These are phyloP conservation scores for Rhombomys opimus DNA, from an alignment of 2,113 vertebrate genomes.

Conservation along the genomic window DNA sequence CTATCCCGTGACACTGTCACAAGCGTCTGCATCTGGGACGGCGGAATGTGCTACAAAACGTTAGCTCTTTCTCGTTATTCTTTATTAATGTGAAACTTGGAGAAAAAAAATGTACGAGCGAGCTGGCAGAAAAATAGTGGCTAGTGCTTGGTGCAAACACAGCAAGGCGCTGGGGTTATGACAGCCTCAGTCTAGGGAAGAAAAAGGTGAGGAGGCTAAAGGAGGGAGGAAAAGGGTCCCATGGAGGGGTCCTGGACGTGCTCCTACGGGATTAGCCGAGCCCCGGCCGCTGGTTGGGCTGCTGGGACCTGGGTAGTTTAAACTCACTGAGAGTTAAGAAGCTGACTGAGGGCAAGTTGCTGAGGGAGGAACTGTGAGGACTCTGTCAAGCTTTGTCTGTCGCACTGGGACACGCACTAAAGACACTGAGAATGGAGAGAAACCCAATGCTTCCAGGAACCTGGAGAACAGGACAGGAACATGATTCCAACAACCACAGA, in stretches of 20 bases:
- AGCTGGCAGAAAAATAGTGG: conserved; percentile 35
- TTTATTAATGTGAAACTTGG: conserved; percentile 52
- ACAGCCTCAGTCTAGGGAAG: neutral
- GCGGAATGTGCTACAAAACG: conserved; percentile 45
- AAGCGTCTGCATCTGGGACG: neutral
- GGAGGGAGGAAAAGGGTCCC: neutral
- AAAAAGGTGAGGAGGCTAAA: neutral
- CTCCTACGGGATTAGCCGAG: neutral
- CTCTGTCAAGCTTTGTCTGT: neutral
- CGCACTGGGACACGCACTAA: neutral
- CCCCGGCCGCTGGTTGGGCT: neutral
- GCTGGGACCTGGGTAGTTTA: neutral
- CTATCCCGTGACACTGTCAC: neutral
- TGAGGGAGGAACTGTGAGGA: neutral
- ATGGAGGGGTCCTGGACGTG: neutral
- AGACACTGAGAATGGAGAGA: neutral
- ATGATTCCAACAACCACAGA: neutral
- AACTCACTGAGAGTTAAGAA: neutral
- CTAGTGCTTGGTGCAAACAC: neutral
- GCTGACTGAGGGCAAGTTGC: neutral
- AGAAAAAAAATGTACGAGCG: conserved; percentile 38
- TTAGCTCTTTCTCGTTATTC: conserved; percentile 30
- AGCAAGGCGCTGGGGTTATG: neutral
- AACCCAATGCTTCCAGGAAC: neutral
- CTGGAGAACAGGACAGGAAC: neutral